Conservation (phyloP, 2,113 vertebrate species). For the Neotragus pygmaeus region DNA sequence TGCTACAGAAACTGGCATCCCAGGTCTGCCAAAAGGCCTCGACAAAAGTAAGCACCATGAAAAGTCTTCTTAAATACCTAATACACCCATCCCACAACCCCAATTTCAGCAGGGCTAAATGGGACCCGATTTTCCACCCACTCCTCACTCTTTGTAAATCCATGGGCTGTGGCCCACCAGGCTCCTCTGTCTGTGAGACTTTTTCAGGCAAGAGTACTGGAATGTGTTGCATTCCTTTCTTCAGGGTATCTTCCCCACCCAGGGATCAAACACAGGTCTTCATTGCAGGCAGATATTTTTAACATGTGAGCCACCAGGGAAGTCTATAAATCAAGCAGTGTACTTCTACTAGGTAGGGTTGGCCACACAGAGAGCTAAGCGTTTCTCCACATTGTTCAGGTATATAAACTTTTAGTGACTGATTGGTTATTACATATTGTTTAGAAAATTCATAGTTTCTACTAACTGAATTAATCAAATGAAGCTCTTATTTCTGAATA, state of each 20-base stretch:
- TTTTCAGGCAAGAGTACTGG: background rate
- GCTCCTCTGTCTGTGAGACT: background rate
- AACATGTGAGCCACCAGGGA: background rate
- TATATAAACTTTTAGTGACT: background rate
- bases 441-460: background rate
- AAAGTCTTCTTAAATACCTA: background rate
- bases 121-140: background rate
- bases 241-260: background rate
- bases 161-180: background rate
- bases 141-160: background rate
- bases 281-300: background rate
- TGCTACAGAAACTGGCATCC: background rate
- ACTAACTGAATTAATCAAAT: background rate
- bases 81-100: accelerated
- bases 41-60: background rate
- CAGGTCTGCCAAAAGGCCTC: background rate
- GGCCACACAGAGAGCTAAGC: background rate
- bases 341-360: background rate
- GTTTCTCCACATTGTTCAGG: background rate
- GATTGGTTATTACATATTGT: background rate
- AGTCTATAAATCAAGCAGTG: background rate
- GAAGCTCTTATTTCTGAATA: background rate
- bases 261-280: background rate
- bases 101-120: background rate
- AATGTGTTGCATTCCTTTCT: background rate